Evolutionary conservation across 2,888 invertebrate genomes (phyloP).

Genomic region (Nasonovia ribisnigri): DNA sequence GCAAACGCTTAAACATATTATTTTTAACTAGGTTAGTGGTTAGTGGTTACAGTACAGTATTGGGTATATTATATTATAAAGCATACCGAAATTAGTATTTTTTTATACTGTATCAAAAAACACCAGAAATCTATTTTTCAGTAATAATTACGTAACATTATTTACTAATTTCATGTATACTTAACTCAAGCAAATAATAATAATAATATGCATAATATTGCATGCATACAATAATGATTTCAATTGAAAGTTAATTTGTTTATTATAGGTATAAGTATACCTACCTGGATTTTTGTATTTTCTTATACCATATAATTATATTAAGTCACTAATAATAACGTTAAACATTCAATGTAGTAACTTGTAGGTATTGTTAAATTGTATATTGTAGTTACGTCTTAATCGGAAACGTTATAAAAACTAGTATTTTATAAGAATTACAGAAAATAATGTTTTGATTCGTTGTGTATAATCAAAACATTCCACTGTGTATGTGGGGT

Average conservation of each 20-base stretch:
- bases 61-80: neutral
- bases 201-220: neutral
- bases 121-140: neutral
- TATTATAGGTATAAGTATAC: neutral
- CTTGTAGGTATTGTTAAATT: neutral
- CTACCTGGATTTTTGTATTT: neutral
- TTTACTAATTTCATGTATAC: neutral
- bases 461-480: neutral
- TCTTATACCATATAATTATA: neutral
- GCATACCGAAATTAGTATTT: neutral
- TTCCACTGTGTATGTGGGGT: neutral
- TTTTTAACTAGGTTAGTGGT: neutral
- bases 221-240: neutral
- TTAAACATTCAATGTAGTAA: neutral
- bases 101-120: neutral
- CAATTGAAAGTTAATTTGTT: neutral
- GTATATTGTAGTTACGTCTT: neutral
- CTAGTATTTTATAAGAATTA: neutral
- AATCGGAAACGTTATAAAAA: neutral
- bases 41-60: neutral
- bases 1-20: neutral
- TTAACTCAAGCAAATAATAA: neutral
- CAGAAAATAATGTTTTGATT: neutral
- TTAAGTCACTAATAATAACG: neutral
- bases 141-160: neutral